Evolutionary conservation across 2,797 vertebrate genomes (phyloP).

Genomic region (Otolemur crassicaudatus): DNA sequence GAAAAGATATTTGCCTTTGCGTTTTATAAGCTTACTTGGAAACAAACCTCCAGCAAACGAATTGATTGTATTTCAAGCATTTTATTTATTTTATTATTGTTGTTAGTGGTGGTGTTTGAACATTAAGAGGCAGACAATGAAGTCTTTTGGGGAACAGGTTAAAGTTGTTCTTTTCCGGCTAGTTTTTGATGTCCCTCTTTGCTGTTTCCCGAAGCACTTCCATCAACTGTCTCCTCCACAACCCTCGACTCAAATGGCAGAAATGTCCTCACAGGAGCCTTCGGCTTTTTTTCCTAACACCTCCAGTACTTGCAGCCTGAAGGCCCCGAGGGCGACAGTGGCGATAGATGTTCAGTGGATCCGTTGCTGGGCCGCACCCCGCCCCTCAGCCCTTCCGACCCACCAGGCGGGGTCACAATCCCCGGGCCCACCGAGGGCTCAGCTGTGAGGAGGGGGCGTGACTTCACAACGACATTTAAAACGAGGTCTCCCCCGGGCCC

Average conservation of each 20-base stretch:
- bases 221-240: neutral
- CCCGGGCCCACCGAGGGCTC: neutral
- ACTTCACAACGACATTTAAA: constrained; percentile 34
- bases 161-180: constrained; percentile 41
- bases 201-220: neutral
- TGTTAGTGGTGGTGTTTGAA: constrained; percentile 13
- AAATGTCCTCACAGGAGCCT: neutral
- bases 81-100: neutral
- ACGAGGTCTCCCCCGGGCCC: neutral
- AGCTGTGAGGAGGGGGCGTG: constrained; percentile 15
- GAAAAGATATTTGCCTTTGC: constrained; percentile 62
- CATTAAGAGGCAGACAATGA: neutral
- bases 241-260: neutral
- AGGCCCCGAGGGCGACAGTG: constrained; percentile 51
- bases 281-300: neutral
- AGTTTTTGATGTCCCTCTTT: neutral
- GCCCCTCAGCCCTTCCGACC: neutral
- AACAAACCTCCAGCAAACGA: constrained; percentile 11
- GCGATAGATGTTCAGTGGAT: constrained; percentile 9
- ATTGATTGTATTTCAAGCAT: constrained; percentile 21
- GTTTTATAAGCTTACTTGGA: constrained; percentile 64
- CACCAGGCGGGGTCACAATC: neutral
- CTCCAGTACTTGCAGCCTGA: neutral
- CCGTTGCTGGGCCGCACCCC: neutral
- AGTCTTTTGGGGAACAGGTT: constrained; percentile 20